Evolutionary conservation across 2,113 vertebrate species (phyloP), one percentile per base, ranked within the genome.

Genomic region (Clupea harengus): DNA sequence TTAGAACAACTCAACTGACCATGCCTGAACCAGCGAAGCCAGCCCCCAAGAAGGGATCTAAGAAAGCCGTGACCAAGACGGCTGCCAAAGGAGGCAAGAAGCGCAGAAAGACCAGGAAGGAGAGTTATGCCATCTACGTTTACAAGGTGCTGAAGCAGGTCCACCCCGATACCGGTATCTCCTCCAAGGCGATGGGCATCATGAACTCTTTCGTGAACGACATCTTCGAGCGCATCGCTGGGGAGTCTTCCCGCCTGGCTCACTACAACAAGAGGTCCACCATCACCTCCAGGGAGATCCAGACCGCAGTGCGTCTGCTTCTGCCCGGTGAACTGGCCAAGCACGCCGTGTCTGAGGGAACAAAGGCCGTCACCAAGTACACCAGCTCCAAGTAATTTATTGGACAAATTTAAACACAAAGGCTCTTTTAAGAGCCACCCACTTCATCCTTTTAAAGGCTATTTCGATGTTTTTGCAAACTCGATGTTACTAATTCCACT

Each of bases 131-230:
- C 0, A 92, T 94, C 44, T 94, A 93, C 9, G 92, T 95, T 49
- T 95, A 93, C 86, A 94, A 95, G 83, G 92, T 95, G 81, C 87
- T 96, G 78, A 95, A 95, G 93, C 94, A 96, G 89, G 94, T 95
- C 13, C 94, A 95, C 80, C 94, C 94, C 0, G 92, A 96, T 84
- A 94, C 93, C 0, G 93, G 94, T 85, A 93, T 95, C 83, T 95
- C 92, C 0, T 96, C 95, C 2, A 96, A 96, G 44, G 85, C 87
- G 15, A 86, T 83, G 84, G 84, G 84, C 49, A 85, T 85, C 78
- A 85, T 85, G 84, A 85, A 85, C 46, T 85, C 84, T 4, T 72
- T 72, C 64, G 64, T 72, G 64, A 72, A 72, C 8, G 84, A 85
- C 84, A 85, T 81, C 84, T 85, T 85, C 44, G 84, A 85, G 84